Evolutionary conservation across 2,113 vertebrate genomes (phyloP).

Genomic region (Chaetura pelagica): DNA sequence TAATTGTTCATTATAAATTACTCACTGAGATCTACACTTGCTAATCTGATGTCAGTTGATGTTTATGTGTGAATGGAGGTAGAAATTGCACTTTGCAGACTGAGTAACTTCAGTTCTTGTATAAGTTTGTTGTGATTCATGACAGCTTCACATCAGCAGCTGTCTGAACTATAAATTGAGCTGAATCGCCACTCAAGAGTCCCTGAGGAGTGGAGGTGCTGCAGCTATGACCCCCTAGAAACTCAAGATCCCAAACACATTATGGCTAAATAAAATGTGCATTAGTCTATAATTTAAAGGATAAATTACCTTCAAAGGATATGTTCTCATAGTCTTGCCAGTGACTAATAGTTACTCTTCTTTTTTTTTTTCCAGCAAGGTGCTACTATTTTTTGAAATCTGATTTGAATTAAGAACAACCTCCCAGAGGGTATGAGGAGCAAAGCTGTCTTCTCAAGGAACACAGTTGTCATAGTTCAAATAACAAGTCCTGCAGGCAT

Average conservation of each 20-base stretch:
- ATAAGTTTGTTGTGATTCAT: neutral
- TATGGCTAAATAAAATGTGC: neutral
- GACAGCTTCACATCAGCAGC: neutral
- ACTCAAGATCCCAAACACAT: neutral
- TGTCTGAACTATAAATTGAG: neutral
- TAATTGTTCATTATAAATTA: slow-evolving; percentile 29
- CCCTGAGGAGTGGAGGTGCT: neutral
- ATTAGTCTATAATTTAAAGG: neutral
- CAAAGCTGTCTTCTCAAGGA: neutral
- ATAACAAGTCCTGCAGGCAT: neutral
- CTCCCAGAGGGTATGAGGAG: neutral
- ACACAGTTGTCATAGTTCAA: neutral
- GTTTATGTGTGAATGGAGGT: neutral
- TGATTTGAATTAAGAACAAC: neutral
- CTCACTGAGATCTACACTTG: neutral
- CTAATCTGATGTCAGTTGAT: slow-evolving; percentile 7
- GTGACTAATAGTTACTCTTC: neutral
- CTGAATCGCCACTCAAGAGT: neutral
- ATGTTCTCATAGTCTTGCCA: neutral
- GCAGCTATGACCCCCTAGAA: neutral
- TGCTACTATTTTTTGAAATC: neutral
- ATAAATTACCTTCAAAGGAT: neutral
- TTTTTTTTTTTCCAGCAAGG: neutral
- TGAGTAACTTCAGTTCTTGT: neutral
- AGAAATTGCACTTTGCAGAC: neutral